These are phyloP conservation scores for Euwallacea fornicatus DNA, from an alignment of 1,140 invertebrate species.

Conservation along the genomic window DNA sequence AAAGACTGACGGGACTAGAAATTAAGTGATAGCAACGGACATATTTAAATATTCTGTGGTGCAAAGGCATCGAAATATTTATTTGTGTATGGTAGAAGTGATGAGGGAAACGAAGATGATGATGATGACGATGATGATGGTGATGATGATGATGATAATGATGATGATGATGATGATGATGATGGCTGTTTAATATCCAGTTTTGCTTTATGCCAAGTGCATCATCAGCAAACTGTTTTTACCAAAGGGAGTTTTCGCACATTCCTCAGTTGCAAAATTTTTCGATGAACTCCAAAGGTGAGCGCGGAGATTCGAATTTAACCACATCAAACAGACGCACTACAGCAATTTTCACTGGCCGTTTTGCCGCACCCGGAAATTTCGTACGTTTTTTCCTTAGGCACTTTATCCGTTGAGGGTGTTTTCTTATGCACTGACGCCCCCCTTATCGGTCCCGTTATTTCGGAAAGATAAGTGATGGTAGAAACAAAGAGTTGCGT, in stretches of 20 bases:
- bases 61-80: neutral
- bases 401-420: too few relatives aligned
- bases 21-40: neutral
- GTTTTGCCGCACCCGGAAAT: too few relatives aligned
- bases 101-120: neutral
- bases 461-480: too few relatives aligned
- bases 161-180: neutral
- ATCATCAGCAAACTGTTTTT: neutral
- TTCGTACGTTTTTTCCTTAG: too few relatives aligned
- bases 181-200: neutral
- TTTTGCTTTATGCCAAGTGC: neutral
- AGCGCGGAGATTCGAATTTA: too few relatives aligned
- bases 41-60: neutral
- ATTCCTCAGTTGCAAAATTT: neutral
- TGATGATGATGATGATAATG: neutral
- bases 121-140: neutral
- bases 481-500: too few relatives aligned
- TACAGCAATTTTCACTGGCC: too few relatives aligned
- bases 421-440: too few relatives aligned
- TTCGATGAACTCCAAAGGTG: too few relatives aligned
- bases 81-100: conserved; percentile 1
- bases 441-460: too few relatives aligned
- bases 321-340: too few relatives aligned
- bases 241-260: neutral
- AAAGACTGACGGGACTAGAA: conserved; percentile 33